Evolutionary conservation across 1,140 invertebrate genomes (phyloP).

Genomic region (Drosophila lini): DNA sequence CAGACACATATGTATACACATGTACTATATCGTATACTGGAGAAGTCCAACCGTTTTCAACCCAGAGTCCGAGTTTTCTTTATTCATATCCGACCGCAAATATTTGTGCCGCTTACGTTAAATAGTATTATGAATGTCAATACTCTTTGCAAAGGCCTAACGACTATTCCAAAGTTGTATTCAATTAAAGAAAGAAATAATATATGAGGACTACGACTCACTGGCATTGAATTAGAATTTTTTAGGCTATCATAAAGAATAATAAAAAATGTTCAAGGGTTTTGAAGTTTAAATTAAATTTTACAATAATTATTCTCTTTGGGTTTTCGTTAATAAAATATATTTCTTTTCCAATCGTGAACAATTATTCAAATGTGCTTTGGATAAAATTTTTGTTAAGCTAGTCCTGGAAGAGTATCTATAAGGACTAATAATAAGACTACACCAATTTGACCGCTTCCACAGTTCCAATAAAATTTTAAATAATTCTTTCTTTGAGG

Average conservation of each 20-base stretch:
- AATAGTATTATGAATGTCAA: slow-evolving; percentile 44
- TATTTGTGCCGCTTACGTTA: slow-evolving; percentile 46
- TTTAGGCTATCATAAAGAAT: no score
- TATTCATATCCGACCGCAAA: slow-evolving; percentile 46
- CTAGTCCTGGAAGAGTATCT: no score
- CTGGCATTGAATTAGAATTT: no score
- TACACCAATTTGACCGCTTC: no score
- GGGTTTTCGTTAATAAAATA: not conserved
- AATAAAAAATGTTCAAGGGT: no score
- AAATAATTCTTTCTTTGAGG: not conserved
- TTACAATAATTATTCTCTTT: not conserved
- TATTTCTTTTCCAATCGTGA: no score
- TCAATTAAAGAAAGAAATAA: no score
- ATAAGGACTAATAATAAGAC: no score
- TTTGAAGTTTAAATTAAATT: not conserved
- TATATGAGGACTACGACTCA: no score
- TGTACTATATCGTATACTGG: not conserved
- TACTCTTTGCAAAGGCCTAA: not conserved
- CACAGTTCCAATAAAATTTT: not conserved
- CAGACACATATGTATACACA: slow-evolving; percentile 21
- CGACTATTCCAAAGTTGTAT: not conserved
- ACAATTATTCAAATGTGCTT: no score
- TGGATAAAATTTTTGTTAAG: no score
- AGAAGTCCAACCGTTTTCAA: slow-evolving; percentile 19
- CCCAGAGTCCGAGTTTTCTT: slow-evolving; percentile 51